phyloP scores from a whole-genome alignment of 1,140 invertebrate genomes.

The Drosophila lini region DNA sequence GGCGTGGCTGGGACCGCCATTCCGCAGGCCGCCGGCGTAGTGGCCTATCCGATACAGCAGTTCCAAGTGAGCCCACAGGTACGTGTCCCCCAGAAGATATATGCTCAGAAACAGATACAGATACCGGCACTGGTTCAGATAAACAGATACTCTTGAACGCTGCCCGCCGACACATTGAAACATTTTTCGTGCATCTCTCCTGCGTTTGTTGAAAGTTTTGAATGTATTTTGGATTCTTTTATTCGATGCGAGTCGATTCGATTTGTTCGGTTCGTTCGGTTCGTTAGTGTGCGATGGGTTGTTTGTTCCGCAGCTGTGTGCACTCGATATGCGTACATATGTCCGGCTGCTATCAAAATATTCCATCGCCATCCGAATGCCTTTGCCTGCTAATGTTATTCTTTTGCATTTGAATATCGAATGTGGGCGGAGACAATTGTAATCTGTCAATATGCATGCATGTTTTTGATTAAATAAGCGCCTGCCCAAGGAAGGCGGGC shows the following conservation, averaged over 20 bases:
- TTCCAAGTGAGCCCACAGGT: conserved; percentile 89
- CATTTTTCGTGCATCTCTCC: conserved; percentile 61
- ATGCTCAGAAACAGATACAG: conserved; percentile 14
- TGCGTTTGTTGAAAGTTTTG: conserved; percentile 71
- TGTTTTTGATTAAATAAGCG: conserved; percentile 36
- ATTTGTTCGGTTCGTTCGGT: conserved; percentile 31
- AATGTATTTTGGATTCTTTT: conserved; percentile 56
- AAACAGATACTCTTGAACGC: conserved; percentile 26
- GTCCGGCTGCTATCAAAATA: conserved; percentile 47
- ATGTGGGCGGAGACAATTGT: conserved; percentile 18
- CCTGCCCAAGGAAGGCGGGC: neutral
- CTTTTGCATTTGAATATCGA: conserved; percentile 38
- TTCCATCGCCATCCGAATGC: conserved; percentile 25
- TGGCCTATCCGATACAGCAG: conserved; percentile 93
- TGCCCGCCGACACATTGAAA: conserved; percentile 48
- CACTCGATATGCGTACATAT: conserved; percentile 25
- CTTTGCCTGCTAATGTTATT: conserved; percentile 47
- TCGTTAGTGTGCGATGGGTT: conserved; percentile 47
- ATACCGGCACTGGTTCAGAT: conserved; percentile 18
- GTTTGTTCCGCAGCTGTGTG: conserved; percentile 37
- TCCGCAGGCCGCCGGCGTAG: conserved; percentile 88
- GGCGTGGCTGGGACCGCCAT: conserved; percentile 85
- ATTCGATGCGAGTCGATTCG: conserved; percentile 22
- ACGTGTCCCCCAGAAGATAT: conserved; percentile 43
- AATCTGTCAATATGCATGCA: conserved; percentile 36